Base-by-base conservation (phyloP, 2,888 invertebrate genomes). In the Agrotis ipsilon region DNA sequence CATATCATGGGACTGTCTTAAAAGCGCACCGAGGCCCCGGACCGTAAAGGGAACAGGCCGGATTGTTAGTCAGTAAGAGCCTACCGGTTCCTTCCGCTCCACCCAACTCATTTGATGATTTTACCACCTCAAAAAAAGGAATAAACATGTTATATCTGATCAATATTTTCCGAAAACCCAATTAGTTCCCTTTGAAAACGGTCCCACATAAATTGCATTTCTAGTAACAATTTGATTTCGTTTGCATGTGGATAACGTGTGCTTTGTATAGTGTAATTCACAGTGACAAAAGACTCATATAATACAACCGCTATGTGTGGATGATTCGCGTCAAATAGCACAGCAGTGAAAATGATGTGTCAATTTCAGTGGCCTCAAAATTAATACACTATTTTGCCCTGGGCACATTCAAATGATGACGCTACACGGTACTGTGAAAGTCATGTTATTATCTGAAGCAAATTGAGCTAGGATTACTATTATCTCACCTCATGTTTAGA, bases 321-420 rank as follows among this genome's bases (percentile, higher is more conserved):
- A 55, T 32, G 32, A 32, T 55, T 55, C n/a, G 32, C 32, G 55
- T 55, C 32, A 32, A 55, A 55, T 32, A 32, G 6, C 55, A n/a
- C 1, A n/a, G 32, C n/a, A 61, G n/a, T 11, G 27, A n/a, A 66
- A 32, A 45, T 52, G 18, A 52, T 14, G 32, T 54, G n/a, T 16
- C n/a, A 32, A 46, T 67, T 54, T 32, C 67, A 67, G 13, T 39
- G 46, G 16, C 19, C 16, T 39, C 13, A 7, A 64, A 63, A 66
- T 49, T 16, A 54, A 39, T 68, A 13, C 45, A 14, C 5, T 2
- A 68, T 54, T 67, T 39, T 24, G n/a, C 54, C 3, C 16, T 39
- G 32, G 48, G 32, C 7, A 2, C 14, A 49, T 24, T 61, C 21
- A 39, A 67, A 51, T 43, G 27, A 24, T 19, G 16, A 43, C 2